These are phyloP conservation scores for Blera fallax DNA, from an alignment of 2,888 invertebrate species.

Conservation along the genomic window DNA sequence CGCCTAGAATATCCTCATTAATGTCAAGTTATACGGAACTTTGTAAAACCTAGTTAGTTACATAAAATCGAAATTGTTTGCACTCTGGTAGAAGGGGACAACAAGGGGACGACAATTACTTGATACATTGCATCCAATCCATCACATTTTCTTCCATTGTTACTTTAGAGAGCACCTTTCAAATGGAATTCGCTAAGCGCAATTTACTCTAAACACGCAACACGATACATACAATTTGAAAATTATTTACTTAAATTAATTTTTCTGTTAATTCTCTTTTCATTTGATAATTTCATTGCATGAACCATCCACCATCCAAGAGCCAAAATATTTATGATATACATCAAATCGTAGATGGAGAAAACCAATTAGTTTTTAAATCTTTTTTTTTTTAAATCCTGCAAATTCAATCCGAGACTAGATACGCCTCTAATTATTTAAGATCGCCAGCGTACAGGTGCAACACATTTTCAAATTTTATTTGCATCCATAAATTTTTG, in stretches of 20 bases:
- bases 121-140: neutral
- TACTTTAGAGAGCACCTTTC: constrained; percentile 9
- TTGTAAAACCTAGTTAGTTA: too few relatives aligned
- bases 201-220: constrained; percentile 43
- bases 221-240: constrained; percentile 46
- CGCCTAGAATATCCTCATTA: too few relatives aligned
- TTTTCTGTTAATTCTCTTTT: constrained; percentile 67
- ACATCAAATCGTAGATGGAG: constrained; percentile 62
- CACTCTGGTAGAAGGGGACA: neutral
- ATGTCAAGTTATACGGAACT: too few relatives aligned
- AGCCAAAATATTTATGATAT: constrained; percentile 6
- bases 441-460: constrained; percentile 48
- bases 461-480: constrained; percentile 64
- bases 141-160: constrained; percentile 2
- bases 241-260: constrained; percentile 64
- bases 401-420: constrained; percentile 52
- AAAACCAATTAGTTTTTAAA: constrained; percentile 72
- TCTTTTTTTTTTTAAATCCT: constrained; percentile 59
- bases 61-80: neutral
- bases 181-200: constrained; percentile 17
- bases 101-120: neutral
- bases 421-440: constrained; percentile 45
- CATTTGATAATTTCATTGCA: constrained; percentile 71
- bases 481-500: constrained; percentile 72
- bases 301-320: constrained; percentile 65